These are phyloP conservation scores for Danio aesculapii DNA, from an alignment of 2,797 vertebrate species.

Conservation along the genomic window DNA sequence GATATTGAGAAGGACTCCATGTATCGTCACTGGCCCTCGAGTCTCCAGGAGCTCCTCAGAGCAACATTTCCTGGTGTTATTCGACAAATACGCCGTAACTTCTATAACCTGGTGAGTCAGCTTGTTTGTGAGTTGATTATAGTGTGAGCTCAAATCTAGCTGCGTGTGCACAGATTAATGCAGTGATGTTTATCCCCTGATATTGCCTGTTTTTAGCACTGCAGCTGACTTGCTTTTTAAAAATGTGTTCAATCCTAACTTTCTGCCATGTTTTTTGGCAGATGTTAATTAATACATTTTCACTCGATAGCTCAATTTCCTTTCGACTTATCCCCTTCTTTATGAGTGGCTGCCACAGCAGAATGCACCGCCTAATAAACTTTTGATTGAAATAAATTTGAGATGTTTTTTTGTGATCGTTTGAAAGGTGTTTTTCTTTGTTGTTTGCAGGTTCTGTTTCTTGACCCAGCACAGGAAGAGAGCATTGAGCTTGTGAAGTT, in stretches of 20 bases:
- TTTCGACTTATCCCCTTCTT: no score
- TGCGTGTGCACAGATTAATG: neutral
- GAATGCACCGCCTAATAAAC: no score
- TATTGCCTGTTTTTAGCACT: neutral
- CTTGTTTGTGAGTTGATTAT: conserved; percentile 7
- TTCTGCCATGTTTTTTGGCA: neutral
- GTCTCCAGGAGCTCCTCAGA: conserved; percentile 89
- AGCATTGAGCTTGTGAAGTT: conserved; percentile 88
- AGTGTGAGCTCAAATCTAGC: neutral
- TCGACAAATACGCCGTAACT: conserved; percentile 90
- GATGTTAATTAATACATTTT: neutral
- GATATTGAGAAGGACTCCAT: conserved; percentile 90
- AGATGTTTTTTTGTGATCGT: neutral
- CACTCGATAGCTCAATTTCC: no score
- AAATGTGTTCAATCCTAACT: neutral
- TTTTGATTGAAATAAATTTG: no score
- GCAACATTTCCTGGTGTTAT: conserved; percentile 89
- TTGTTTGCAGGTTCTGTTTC: conserved; percentile 77
- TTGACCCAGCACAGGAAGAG: conserved; percentile 89
- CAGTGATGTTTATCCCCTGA: neutral
- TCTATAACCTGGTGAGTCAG: conserved; percentile 92
- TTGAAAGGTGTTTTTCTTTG: neutral
- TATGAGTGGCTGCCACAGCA: no score
- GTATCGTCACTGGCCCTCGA: conserved; percentile 88
- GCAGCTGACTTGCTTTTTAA: neutral